Percentiles rank a stretch among this genome's conserved stretches.
Conservation (phyloP, 1,140 invertebrate genomes). For the Atta texana region DNA sequence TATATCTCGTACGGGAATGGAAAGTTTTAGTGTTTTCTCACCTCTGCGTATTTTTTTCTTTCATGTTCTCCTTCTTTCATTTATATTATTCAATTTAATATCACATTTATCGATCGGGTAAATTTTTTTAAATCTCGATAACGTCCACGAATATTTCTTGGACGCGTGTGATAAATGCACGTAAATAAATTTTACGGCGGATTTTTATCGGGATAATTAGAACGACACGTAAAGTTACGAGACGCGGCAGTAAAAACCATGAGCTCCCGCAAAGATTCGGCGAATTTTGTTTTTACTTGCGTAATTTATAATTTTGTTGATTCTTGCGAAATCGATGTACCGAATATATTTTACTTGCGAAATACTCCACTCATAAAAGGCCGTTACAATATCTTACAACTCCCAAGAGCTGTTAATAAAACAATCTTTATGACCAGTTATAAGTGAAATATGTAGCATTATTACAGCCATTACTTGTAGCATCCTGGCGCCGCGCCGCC, state of each 20-base stretch:
- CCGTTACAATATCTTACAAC: conserved; percentile 46
- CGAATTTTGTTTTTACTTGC: too few species aligned
- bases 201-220: conserved; percentile 2
- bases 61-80: background rate
- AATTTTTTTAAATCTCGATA: background rate
- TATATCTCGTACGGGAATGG: conserved; percentile 65
- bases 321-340: conserved; percentile 8
- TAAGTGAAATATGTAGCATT: conserved; percentile 62
- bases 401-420: conserved; percentile 55
- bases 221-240: background rate
- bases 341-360: conserved; percentile 25
- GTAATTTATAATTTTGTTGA: background rate
- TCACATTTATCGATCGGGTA: background rate
- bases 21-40: conserved; percentile 61
- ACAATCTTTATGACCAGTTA: conserved; percentile 54
- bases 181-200: background rate
- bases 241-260: background rate
- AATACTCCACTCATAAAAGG: conserved; percentile 39
- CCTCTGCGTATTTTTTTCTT: conserved; percentile 2
- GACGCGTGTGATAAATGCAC: background rate
- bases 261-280: background rate
- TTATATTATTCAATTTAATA: background rate
- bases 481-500: conserved; percentile 28
- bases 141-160: background rate
- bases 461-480: conserved; percentile 56